Percentiles rank a stretch among this genome's conserved stretches.
Conservation (phyloP, 1,140 invertebrate species). For the Ceratina australensis region DNA sequence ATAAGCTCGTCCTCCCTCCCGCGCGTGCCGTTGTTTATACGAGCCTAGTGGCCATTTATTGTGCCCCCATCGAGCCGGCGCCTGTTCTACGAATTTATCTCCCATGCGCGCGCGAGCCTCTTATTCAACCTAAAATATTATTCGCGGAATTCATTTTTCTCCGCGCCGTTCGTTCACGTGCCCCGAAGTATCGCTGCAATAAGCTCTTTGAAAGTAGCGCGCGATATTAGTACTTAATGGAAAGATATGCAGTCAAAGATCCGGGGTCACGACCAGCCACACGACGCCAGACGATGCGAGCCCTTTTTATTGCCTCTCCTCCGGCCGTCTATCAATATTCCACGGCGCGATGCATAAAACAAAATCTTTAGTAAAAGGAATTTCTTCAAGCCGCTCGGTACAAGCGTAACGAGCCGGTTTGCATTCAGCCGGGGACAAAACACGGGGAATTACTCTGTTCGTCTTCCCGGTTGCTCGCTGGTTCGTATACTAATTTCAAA, state of each 20-base stretch:
- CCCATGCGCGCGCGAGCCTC: neutral
- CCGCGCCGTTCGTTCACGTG: neutral
- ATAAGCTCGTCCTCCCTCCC: constrained; percentile 44
- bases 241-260: neutral
- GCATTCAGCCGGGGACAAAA: too few relatives aligned
- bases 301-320: constrained; percentile 3
- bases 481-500: neutral
- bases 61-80: constrained; percentile 33
- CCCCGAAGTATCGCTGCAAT: neutral
- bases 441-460: too few relatives aligned
- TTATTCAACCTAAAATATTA: constrained; percentile 23
- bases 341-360: constrained; percentile 13
- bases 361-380: constrained; percentile 24
- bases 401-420: neutral
- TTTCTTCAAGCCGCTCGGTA: constrained; percentile 2
- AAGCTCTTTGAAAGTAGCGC: neutral
- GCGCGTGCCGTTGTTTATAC: constrained; percentile 59
- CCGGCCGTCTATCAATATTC: constrained; percentile 32
- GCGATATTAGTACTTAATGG: neutral
- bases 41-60: constrained; percentile 58
- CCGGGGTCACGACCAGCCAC: neutral
- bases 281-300: neutral
- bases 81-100: constrained; percentile 54
- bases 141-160: neutral
- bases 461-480: too few relatives aligned